phyloP scores from a whole-genome alignment of 2,797 vertebrate species.

The Chloroceryle inda region DNA sequence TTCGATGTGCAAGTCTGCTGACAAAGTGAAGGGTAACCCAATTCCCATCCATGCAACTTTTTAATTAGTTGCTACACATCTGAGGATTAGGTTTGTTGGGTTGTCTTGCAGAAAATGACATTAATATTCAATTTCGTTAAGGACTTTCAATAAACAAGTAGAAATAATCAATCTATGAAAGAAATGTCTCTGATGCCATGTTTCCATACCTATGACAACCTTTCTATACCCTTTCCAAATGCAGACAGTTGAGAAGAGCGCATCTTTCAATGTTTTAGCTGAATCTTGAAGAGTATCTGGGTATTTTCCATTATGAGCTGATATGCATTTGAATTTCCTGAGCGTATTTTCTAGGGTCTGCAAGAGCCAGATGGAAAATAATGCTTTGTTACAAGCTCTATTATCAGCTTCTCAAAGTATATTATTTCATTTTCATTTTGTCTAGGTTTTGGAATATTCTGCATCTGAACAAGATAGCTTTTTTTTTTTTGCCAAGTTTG shows the following conservation, averaged over 20 bases:
- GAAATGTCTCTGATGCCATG: constrained; percentile 43
- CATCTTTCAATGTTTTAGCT: neutral
- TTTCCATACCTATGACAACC: neutral
- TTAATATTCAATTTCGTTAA: constrained; percentile 69
- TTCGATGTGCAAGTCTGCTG: constrained; percentile 35
- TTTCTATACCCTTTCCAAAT: neutral
- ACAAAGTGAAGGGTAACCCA: constrained; percentile 53
- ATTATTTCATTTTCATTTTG: neutral
- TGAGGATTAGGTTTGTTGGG: constrained; percentile 62
- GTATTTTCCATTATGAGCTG: neutral
- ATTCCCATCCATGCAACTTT: constrained; percentile 40
- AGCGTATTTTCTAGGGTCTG: neutral
- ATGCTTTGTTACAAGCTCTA: neutral
- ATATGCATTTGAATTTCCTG: constrained; percentile 11
- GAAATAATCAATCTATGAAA: constrained; percentile 70
- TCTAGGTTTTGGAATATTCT: neutral
- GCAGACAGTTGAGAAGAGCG: neutral
- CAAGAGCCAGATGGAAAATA: constrained; percentile 8
- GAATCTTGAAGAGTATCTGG: neutral
- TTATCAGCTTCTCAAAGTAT: constrained; percentile 3
- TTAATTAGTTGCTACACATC: constrained; percentile 60
- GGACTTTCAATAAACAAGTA: constrained; percentile 47
- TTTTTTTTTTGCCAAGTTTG: neutral
- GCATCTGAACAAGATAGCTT: neutral
- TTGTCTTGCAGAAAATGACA: constrained; percentile 63